Evolutionary conservation across 2,888 invertebrate species (phyloP).

Genomic region (Latheticus oryzae): DNA sequence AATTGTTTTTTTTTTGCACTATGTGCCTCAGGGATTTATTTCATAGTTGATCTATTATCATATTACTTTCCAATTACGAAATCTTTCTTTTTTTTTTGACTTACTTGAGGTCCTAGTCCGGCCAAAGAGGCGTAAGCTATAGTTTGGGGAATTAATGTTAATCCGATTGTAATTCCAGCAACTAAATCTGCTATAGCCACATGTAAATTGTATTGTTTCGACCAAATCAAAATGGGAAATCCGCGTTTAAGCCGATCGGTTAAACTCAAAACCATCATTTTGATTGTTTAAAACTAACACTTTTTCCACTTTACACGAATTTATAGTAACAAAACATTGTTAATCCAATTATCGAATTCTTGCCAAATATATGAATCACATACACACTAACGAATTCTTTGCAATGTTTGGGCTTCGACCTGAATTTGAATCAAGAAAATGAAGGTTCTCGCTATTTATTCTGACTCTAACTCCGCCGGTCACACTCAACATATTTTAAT

Average conservation of each 20-base stretch:
- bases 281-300: neutral
- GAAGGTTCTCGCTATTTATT: conserved; percentile 19
- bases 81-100: conserved; percentile 41
- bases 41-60: too few relatives aligned
- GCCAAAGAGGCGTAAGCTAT: conserved; percentile 82
- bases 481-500: conserved; percentile 21
- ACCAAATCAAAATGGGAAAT: conserved; percentile 71
- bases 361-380: neutral
- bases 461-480: conserved; percentile 1
- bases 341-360: neutral
- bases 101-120: conserved; percentile 78
- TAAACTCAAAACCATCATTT: conserved; percentile 7
- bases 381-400: too few relatives aligned
- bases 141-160: conserved; percentile 83
- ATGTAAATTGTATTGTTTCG: conserved; percentile 69
- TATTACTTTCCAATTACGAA: too few relatives aligned
- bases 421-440: too few relatives aligned
- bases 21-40: neutral
- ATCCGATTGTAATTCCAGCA: conserved; percentile 81
- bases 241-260: conserved; percentile 20
- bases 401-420: too few relatives aligned
- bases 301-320: neutral
- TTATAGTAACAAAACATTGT: too few relatives aligned
- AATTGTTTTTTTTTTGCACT: conserved; percentile 5
- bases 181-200: conserved; percentile 76